Evolutionary conservation across 2,888 invertebrate genomes (phyloP).

Genomic region (Ectemnius cavifrons): DNA sequence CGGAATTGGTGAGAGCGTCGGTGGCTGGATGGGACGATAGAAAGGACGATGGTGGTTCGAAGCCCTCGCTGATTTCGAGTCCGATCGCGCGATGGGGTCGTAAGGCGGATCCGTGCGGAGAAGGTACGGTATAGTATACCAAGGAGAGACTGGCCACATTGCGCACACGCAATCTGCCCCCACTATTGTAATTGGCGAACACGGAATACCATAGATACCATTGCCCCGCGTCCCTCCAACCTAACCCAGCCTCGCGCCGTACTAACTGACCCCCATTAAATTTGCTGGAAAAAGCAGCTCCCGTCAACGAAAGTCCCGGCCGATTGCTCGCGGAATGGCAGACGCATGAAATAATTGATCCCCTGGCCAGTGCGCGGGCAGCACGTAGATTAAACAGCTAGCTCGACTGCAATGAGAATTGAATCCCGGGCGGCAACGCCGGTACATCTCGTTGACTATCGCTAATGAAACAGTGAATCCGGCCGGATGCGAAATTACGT

Average conservation of each 20-base stretch:
- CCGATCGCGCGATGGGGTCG: slow-evolving; percentile 54
- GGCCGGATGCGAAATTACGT: no score
- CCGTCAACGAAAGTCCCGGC: no score
- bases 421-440: no score
- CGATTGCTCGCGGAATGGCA: no score
- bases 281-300: neutral
- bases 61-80: slow-evolving; percentile 51
- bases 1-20: no score
- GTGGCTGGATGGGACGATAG: no score
- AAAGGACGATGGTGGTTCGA: slow-evolving; percentile 41
- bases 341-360: no score
- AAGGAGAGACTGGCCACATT: slow-evolving; percentile 26
- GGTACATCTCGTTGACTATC: no score
- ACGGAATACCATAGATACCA: slow-evolving; percentile 7
- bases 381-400: neutral
- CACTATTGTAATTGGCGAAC: slow-evolving; percentile 40
- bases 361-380: neutral
- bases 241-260: no score
- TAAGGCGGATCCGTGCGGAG: slow-evolving; percentile 31
- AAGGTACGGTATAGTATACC: no score
- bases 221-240: neutral
- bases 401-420: no score
- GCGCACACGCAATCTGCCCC: slow-evolving; percentile 59
- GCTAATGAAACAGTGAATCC: no score
- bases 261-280: neutral